phyloP scores from a whole-genome alignment of 2,888 invertebrate genomes.

The Campoplex nolae region DNA sequence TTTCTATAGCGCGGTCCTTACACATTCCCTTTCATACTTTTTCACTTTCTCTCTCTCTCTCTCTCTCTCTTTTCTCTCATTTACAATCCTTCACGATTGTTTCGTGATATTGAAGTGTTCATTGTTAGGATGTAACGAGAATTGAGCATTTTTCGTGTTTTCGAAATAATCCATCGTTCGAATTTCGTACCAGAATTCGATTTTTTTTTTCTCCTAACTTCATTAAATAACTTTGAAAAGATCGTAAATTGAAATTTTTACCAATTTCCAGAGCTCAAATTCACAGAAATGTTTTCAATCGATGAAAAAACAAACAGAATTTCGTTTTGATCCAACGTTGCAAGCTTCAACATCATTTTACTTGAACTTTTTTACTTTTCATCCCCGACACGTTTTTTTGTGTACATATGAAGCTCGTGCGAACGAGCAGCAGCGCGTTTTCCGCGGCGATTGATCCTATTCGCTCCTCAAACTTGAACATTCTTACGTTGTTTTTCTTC shows the following conservation, averaged over 20 bases:
- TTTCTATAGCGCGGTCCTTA: slow-evolving; percentile 53
- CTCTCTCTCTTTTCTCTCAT: slow-evolving; percentile 9
- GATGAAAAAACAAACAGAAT: neutral
- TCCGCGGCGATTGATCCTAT: slow-evolving; percentile 40
- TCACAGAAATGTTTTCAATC: neutral
- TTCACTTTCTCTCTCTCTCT: slow-evolving; percentile 18
- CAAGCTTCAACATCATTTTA: neutral
- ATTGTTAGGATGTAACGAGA: neutral
- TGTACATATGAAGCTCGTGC: slow-evolving; percentile 23
- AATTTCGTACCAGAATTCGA: neutral
- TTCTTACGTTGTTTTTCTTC: neutral
- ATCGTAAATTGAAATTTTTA: neutral
- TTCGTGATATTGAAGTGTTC: neutral
- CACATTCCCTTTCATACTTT: neutral
- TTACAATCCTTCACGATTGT: neutral
- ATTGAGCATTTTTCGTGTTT: neutral
- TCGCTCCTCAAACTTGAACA: neutral
- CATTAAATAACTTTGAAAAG: neutral
- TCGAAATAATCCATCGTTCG: neutral
- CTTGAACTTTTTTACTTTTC: neutral
- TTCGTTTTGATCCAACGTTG: neutral
- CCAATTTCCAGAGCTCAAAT: neutral
- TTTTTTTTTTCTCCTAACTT: neutral
- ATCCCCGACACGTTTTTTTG: slow-evolving; percentile 17
- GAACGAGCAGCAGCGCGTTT: slow-evolving; percentile 31